A percentile compares a stretch with the other conserved stretches of the same genome.
Conservation (phyloP, 2,113 vertebrate genomes). For the Vimba vimba region DNA sequence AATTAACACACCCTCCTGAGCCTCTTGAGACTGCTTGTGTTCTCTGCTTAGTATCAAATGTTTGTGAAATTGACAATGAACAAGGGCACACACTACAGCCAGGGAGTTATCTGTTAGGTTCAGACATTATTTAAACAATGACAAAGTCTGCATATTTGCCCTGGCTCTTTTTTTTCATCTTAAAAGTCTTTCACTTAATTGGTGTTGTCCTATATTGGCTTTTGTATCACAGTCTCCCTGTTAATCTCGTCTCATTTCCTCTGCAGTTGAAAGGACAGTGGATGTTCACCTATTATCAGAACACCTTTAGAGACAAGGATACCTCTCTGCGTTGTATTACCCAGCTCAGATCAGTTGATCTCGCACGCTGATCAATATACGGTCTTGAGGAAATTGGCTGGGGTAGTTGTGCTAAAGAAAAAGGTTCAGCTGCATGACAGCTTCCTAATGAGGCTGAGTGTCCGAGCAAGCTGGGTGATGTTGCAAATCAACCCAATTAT, state of each 20-base stretch:
- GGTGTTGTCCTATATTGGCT: slow-evolving; percentile 16
- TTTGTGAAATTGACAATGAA: slow-evolving; percentile 9
- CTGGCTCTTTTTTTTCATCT: not conserved
- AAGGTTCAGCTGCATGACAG: slow-evolving; percentile 44
- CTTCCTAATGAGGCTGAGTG: slow-evolving; percentile 49
- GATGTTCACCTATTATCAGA: slow-evolving; percentile 14
- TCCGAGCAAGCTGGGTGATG: slow-evolving; percentile 20
- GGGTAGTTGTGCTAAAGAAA: slow-evolving; percentile 19
- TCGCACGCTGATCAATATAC: slow-evolving; percentile 49
- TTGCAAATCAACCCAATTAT: slow-evolving; percentile 46
- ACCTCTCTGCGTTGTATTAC: not conserved
- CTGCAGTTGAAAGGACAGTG: slow-evolving; percentile 2
- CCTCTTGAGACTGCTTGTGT: not conserved
- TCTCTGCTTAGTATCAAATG: not conserved
- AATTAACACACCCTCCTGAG: not conserved
- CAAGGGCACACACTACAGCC: not conserved
- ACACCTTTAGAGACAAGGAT: not conserved
- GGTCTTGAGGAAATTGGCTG: slow-evolving; percentile 45
- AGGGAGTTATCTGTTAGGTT: slow-evolving; percentile 1
- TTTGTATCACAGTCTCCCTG: not conserved
- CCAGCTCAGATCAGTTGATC: slow-evolving; percentile 50
- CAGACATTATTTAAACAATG: not conserved
- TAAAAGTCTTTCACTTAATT: slow-evolving; percentile 38
- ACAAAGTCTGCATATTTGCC: slow-evolving; percentile 4
- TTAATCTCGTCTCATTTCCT: slow-evolving; percentile 14